Conservation (phyloP, 1,140 invertebrate genomes). For the Drosophila athabasca region DNA sequence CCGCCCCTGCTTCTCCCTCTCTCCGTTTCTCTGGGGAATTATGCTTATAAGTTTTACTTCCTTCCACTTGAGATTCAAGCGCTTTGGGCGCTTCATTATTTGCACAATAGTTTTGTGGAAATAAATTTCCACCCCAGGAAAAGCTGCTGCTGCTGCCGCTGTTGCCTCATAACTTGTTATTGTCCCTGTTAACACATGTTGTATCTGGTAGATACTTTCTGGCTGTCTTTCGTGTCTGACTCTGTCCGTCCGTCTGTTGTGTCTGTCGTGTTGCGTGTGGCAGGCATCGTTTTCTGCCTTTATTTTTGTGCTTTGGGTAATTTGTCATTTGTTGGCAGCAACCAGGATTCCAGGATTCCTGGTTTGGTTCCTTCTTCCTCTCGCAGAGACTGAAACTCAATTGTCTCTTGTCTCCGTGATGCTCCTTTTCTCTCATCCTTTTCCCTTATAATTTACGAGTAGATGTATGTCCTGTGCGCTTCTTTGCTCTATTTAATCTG, state of each 20-base stretch:
- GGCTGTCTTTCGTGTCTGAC: constrained; percentile 12
- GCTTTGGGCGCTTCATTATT: constrained; percentile 53
- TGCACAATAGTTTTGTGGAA: constrained; percentile 72
- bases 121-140: constrained; percentile 56
- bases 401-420: constrained; percentile 9
- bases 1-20: background rate
- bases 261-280: constrained; percentile 8
- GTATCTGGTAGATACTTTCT: constrained; percentile 71
- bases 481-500: constrained; percentile 56
- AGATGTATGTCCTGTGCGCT: constrained; percentile 17
- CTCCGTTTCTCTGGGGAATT: constrained; percentile 28
- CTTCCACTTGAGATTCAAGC: constrained; percentile 8
- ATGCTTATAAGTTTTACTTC: constrained; percentile 59
- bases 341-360: constrained; percentile 11
- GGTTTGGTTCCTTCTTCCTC: background rate
- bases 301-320: constrained; percentile 54
- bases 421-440: constrained; percentile 17
- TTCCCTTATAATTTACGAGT: constrained; percentile 62
- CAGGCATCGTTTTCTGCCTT: constrained; percentile 7
- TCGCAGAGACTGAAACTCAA: constrained; percentile 3
- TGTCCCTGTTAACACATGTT: constrained; percentile 74
- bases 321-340: constrained; percentile 64
- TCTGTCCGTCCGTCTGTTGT: constrained; percentile 9
- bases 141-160: constrained; percentile 1
- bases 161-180: constrained; percentile 70